Base-by-base conservation (phyloP, 2,888 invertebrate genomes). In the Amphimallon solstitiale region DNA sequence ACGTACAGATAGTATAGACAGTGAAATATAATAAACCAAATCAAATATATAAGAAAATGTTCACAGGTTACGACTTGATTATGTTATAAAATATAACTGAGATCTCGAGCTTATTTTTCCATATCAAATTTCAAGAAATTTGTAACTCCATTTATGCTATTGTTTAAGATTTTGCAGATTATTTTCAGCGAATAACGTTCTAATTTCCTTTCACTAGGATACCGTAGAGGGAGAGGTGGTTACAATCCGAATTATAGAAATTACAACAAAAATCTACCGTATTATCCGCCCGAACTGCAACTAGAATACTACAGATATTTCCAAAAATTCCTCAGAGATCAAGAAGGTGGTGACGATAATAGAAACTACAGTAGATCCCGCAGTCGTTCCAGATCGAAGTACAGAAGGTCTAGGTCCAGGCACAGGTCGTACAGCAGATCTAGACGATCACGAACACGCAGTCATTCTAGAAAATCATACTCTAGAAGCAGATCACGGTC, bases 231-330 rank as follows among this genome's bases (percentile, higher is more conserved):
- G 29, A 54, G 54, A 62, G 66, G 14, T 15, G 60, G 67, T 54
- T 62, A 56, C 17, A 56, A 46, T 37, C 23, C 23, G 19, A 49
- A 56, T 38, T 64, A 40, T 4, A 52, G 69, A 34, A 73, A 73
- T 61, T 73, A 77, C 12, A 70, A 75, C 2, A 71, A 68, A 23
- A 72, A 71, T 48, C 52, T 69, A 29, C 65, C 66, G 15, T 61
- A 70, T 54, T 76, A 78, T 61, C 70, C 75, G 2, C 76, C 75
- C 10, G 78, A 79, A 60, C 37, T 78, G 10, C 76, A 84, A 69
- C 83, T 84, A 38, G 82, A 85, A 70, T 85, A 85, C 72, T 82
- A 83, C 70, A 87, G 88, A 72, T 89, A 89, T 68, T 88, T 89
- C 70, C 86, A 87, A 54, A 88, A 85, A 73, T 81, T 90, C 35